These are phyloP conservation scores for Lateolabrax maculatus DNA, from an alignment of 2,797 vertebrate species.

Conservation along the genomic window DNA sequence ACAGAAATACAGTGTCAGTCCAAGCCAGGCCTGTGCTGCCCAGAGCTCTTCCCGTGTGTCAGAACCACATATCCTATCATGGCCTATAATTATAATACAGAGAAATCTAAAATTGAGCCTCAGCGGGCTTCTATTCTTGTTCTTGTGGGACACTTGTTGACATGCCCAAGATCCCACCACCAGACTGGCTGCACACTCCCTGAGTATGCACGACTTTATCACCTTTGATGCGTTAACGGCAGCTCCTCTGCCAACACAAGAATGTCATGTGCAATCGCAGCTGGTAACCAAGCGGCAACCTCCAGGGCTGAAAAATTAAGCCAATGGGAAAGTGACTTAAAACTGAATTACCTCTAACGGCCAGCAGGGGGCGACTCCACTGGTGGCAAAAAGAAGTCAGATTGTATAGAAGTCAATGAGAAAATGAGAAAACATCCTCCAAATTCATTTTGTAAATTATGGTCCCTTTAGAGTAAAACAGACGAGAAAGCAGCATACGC, in stretches of 20 bases:
- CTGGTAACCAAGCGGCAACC: conserved; percentile 60
- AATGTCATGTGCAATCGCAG: conserved; percentile 47
- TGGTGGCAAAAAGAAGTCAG: too few species aligned
- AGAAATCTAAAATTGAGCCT: conserved; percentile 66
- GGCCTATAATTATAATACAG: conserved; percentile 64
- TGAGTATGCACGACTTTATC: conserved; percentile 58
- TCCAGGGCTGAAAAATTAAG: too few species aligned
- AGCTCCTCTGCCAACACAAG: conserved; percentile 48
- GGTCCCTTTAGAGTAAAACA: too few species aligned
- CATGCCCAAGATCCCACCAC: conserved; percentile 47
- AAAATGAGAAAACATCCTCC: too few species aligned
- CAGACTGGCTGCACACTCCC: conserved; percentile 27
- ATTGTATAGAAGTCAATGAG: too few species aligned
- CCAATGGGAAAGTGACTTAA: too few species aligned
- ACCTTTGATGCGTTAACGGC: conserved; percentile 43
- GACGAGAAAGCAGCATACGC: too few species aligned
- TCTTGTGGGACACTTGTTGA: conserved; percentile 61
- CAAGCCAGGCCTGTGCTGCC: conserved; percentile 22
- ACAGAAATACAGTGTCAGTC: conserved; percentile 20
- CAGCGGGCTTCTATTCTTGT: conserved; percentile 57
- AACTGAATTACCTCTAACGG: too few species aligned
- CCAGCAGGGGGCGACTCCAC: too few species aligned
- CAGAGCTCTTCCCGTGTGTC: conserved; percentile 49
- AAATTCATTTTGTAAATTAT: too few species aligned
- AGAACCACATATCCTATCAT: conserved; percentile 55